These are phyloP conservation scores for Ceyx cyanopectus DNA, from an alignment of 2,113 vertebrate species.

Conservation along the genomic window DNA sequence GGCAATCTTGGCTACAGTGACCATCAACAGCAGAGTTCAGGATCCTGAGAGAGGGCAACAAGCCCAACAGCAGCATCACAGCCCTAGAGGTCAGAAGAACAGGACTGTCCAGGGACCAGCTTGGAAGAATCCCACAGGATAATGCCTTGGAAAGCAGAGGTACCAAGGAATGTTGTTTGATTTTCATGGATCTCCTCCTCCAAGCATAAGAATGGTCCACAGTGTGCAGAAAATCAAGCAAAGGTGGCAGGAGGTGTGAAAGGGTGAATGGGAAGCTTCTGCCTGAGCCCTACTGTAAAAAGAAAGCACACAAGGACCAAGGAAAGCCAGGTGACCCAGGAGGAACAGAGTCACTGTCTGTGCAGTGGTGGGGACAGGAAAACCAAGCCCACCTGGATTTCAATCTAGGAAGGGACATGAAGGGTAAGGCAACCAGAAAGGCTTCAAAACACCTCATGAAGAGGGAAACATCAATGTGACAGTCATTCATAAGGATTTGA, in stretches of 20 bases:
- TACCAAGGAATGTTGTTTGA: neutral
- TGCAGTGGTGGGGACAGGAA: neutral
- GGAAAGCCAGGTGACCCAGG: neutral
- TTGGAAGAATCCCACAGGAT: neutral
- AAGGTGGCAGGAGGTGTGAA: neutral
- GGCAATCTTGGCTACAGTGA: neutral
- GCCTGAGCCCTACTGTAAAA: neutral
- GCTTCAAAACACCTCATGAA: neutral
- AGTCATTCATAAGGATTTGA: neutral
- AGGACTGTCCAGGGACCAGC: neutral
- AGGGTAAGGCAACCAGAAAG: neutral
- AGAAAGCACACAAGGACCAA: neutral
- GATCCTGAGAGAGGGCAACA: neutral
- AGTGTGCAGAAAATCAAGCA: neutral
- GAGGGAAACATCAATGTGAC: neutral
- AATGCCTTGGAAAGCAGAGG: neutral
- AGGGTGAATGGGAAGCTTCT: neutral
- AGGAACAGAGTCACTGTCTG: neutral
- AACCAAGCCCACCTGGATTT: neutral
- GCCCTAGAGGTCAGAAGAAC: neutral
- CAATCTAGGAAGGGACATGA: neutral
- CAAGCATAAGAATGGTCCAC: neutral
- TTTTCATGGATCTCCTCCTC: neutral
- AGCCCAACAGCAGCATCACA: neutral
- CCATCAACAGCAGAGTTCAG: neutral